phyloP scores from a whole-genome alignment of 2,113 vertebrate genomes.

The Triplophysa rosa region DNA sequence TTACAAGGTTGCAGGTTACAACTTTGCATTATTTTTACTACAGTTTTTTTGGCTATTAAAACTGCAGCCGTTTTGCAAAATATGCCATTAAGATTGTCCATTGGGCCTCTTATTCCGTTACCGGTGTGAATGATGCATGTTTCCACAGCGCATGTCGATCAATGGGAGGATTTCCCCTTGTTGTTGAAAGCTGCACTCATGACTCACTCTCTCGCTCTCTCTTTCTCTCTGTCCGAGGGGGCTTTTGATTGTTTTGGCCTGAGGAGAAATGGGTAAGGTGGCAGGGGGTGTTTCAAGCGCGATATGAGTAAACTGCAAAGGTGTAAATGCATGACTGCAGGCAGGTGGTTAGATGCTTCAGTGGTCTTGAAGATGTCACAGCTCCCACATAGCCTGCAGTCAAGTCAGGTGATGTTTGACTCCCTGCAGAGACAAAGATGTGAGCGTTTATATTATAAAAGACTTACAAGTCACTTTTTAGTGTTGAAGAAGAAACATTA shows the following conservation, averaged over 20 bases:
- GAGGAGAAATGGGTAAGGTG: conserved; percentile 9
- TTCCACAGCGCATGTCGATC: conserved; percentile 16
- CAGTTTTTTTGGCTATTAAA: background rate
- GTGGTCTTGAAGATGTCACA: conserved; percentile 2
- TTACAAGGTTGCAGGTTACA: background rate
- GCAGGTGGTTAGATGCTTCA: conserved; percentile 38
- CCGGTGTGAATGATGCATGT: conserved; percentile 26
- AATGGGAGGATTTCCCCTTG: conserved; percentile 37
- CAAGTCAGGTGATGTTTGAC: conserved; percentile 18
- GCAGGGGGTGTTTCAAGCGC: conserved; percentile 10
- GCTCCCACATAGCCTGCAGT: background rate
- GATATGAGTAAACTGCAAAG: conserved; percentile 40
- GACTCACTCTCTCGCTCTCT: background rate
- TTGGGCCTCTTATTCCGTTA: conserved; percentile 26
- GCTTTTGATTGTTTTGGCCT: conserved; percentile 22
- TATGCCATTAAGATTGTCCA: background rate
- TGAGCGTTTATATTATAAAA: background rate
- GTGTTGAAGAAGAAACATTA: too few species aligned
- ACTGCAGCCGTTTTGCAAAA: background rate
- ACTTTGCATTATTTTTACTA: background rate
- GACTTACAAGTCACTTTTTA: too few species aligned
- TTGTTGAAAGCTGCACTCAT: conserved; percentile 28
- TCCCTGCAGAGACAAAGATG: background rate
- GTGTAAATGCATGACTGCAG: conserved; percentile 18
- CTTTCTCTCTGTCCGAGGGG: background rate